Evolutionary conservation across 92 coral and sea anemone genomes (phyloP), one percentile per base, ranked within the genome.

Genomic region (Siderastrea siderea): DNA sequence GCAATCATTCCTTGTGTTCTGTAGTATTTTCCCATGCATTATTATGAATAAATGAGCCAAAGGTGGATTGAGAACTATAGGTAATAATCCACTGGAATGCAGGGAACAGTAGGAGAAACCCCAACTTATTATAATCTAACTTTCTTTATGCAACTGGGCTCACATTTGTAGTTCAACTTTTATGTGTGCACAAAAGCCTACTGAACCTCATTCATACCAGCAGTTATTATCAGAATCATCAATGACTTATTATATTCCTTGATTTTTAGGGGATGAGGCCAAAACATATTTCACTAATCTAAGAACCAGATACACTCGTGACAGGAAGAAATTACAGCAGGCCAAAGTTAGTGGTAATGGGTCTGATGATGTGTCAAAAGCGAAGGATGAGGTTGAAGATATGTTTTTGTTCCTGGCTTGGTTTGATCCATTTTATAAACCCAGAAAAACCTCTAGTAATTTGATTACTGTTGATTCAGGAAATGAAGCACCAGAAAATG

Each of bases 371-470:
- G 91, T 94, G 50, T 12, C 77, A 49, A 83, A 77, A 55, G 96
- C 54, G 16, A 87, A 89, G 71, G 91, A 89, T 47, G 90, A 92
- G 52, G 77, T 65, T 50, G 73, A 68, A 8, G 94, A 94, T 71
- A 84, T 86, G 79, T 94, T 81, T 77, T 66, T 43, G 10, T 94
- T 50, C 61, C 85, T 90, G 75, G n/a, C 83, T 43, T 93, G 94
- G 96, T 83, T 90, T 46, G 94, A 90, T 74, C 86, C 87, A 68
- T 93, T 73, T 61, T 80, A 87, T 68, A 80, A 87, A 80, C 94
- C 94, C 54, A 75, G 94, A 9, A 92, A 91, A 91, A 87, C 94
- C 55, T 14, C 52, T 74, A 58, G 78, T 50, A 91, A 91, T 73
- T 38, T 88, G 11, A 10, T 62, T n/a, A 79, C 50, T 59, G 54